Evolutionary conservation across 2,888 invertebrate species (phyloP), one percentile per base, ranked within the genome.

Genomic region (Aelia acuminata): DNA sequence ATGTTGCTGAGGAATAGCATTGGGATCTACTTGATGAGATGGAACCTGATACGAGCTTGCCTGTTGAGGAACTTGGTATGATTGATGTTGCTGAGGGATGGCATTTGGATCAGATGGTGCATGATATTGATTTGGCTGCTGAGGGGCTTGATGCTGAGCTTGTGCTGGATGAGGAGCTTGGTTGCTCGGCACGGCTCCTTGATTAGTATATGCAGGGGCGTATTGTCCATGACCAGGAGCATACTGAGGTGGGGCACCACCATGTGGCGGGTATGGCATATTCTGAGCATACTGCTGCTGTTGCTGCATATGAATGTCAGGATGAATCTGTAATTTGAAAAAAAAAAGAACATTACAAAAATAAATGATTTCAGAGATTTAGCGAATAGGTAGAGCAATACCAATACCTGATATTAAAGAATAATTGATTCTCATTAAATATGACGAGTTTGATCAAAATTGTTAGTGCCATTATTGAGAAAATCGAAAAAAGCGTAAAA

Each of bases 141-240:
- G 90, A 1, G 91, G 90, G 48, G 91, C 90, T 63, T 90, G 90
- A n/a, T 84, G 87, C n/a, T 57, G 88, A 11, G 57, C 53, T 31
- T 39, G 91, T 89, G 43, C 43, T 43, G 91, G 90, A 87, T 91
- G 90, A 90, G 20, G 35, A 22, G 39, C 39, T 48, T 49, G 43
- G 20, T 85, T 85, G 48, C 31, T 85, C 84, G 18, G 43, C 70
- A n/a, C 31, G 13, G 80, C 11, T 80, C 43, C 43, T 43, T 80
- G 43, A n/a, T 47, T 22, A 18, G 80, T 1, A 49, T 85, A 80
- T 84, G 80, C 84, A 43, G 91, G 91, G 90, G 91, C 91, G 90
- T 90, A 89, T 89, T 50, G 53, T 50, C 49, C 85, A 35, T 85
- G 49, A 31, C 85, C 49, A 50, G 53, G 47, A 85, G 50, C 49